Percentiles rank a stretch among this genome's conserved stretches.
Conservation (phyloP, 2,888 invertebrate species). For the Molanna angustata region DNA sequence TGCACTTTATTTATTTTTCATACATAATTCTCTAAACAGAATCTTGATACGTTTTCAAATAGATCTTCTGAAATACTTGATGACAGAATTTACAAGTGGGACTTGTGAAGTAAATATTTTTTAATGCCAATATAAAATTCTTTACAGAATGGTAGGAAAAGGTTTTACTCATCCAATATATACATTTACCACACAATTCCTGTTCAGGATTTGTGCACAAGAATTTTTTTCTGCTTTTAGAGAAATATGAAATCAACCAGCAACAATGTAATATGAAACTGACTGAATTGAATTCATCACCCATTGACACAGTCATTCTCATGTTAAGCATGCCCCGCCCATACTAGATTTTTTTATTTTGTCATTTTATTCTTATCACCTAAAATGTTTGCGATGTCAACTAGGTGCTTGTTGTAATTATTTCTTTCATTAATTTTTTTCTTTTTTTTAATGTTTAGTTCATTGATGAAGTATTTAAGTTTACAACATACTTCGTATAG, state of each 20-base stretch:
- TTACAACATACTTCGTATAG: conserved; percentile 10
- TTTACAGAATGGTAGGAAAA: no score
- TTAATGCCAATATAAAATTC: no score
- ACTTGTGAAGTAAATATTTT: no score
- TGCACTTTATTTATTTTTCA: no score
- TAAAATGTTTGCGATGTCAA: conserved; percentile 30
- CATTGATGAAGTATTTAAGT: background rate
- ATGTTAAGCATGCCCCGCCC: conserved; percentile 25
- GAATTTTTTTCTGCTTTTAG: no score
- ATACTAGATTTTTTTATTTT: conserved; percentile 16
- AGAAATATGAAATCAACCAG: background rate
- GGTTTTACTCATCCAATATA: no score
- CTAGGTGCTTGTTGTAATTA: conserved; percentile 14
- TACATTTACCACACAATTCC: no score
- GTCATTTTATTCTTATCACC: conserved; percentile 11
- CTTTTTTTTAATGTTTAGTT: background rate
- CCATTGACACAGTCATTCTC: background rate
- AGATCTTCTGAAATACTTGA: no score
- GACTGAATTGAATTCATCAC: background rate
- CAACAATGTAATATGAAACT: conserved; percentile 1
- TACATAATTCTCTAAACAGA: no score
- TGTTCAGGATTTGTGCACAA: no score
- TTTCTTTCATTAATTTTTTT: background rate
- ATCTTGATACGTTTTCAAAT: no score
- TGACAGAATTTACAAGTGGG: no score